A percentile compares a stretch with the other conserved stretches of the same genome.
Evolutionary conservation across 2,888 invertebrate species (phyloP).

Genomic region (Incurvaria masculella): DNA sequence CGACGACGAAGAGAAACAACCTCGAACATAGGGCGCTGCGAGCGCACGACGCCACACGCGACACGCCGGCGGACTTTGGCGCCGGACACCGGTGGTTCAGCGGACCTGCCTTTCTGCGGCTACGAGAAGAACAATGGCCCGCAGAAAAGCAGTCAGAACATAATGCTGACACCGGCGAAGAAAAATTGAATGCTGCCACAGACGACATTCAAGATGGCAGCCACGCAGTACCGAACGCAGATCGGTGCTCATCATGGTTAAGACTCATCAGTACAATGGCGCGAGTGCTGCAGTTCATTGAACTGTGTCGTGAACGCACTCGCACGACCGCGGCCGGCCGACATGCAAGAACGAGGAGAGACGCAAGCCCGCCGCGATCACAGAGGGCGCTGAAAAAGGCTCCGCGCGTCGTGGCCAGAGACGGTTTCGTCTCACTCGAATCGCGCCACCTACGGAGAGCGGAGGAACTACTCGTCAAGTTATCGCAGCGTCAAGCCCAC

Average conservation of each 20-base stretch:
- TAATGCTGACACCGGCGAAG: background rate
- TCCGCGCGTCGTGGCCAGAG: background rate
- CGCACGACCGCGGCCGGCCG: background rate
- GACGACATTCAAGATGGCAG: background rate
- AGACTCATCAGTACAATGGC: constrained; percentile 2
- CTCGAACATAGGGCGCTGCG: too few species aligned
- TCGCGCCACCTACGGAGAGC: background rate
- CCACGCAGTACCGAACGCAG: background rate
- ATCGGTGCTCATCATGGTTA: constrained; percentile 1
- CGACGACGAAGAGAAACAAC: too few species aligned
- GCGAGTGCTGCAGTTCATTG: constrained; percentile 2
- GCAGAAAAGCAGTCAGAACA: background rate
- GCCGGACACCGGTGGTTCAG: background rate
- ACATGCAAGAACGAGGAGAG: background rate
- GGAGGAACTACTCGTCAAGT: background rate
- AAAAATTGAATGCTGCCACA: background rate
- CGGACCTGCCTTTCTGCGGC: background rate
- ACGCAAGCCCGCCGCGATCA: background rate
- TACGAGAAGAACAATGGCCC: background rate
- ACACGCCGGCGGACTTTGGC: constrained; percentile 3
- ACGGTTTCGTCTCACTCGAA: background rate
- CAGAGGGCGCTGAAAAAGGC: background rate
- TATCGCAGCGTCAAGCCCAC: background rate
- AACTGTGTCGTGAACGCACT: background rate
- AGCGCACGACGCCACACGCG: constrained; percentile 10